Conservation (phyloP, 1,140 invertebrate species). For the Polypedilum vanderplanki region DNA sequence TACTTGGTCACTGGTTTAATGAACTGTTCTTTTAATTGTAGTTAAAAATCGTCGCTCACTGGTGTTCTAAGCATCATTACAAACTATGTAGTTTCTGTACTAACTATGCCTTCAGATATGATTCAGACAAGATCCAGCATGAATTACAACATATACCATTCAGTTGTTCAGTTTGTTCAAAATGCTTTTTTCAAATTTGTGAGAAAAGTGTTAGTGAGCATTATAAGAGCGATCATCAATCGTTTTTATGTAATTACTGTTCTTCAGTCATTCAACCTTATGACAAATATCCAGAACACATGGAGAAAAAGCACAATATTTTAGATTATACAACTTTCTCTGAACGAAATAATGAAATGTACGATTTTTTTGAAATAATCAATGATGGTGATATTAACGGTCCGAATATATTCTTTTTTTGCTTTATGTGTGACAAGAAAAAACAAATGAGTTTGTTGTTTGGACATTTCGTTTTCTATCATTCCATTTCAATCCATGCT, state of each 20-base stretch:
- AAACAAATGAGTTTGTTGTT: neutral
- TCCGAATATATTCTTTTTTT: neutral
- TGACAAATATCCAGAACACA: constrained; percentile 8
- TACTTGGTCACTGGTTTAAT: too few species aligned
- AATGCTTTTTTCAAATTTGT: neutral
- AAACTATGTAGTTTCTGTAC: neutral
- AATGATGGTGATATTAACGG: neutral
- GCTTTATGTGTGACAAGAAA: neutral
- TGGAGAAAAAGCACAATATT: neutral
- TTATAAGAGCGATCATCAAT: neutral
- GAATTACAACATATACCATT: neutral
- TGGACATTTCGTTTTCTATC: neutral
- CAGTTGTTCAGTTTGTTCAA: neutral
- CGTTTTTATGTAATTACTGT: neutral
- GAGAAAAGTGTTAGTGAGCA: neutral
- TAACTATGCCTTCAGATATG: neutral
- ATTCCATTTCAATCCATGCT: neutral
- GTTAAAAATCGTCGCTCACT: neutral
- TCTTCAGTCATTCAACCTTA: neutral
- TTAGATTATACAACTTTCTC: neutral
- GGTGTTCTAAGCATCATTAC: neutral
- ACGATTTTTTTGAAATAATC: neutral
- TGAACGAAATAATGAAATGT: neutral
- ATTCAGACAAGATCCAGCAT: neutral
- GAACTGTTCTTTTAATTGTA: neutral